A percentile compares a stretch with the other conserved stretches of the same genome.
These are phyloP conservation scores for Umimayanthus chanpuru DNA, from an alignment of 92 coral and sea anemone genomes.

Conservation along the genomic window DNA sequence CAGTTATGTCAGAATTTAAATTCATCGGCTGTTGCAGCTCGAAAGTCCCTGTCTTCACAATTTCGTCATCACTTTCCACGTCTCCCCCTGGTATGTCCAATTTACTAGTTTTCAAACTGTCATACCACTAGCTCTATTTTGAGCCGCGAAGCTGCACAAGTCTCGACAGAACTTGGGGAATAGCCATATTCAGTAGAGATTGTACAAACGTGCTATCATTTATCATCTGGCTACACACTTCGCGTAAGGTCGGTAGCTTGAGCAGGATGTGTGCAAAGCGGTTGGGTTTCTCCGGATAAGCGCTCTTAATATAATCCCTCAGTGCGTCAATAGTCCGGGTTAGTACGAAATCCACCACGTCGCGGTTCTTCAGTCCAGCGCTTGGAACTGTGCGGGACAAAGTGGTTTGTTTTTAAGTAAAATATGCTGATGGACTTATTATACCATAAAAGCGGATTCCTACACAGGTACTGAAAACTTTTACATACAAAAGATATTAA, in stretches of 20 bases:
- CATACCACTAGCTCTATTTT: neutral
- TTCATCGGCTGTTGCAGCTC: too few species aligned
- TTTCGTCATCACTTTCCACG: neutral
- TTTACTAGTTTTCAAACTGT: neutral
- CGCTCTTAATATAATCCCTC: conserved; percentile 90
- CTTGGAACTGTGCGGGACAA: conserved; percentile 62
- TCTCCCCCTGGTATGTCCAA: neutral
- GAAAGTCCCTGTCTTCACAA: too few species aligned
- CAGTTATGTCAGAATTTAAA: too few species aligned
- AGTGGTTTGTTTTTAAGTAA: neutral
- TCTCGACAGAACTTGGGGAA: conserved; percentile 78
- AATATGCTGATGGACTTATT: neutral
- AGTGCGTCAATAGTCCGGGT: conserved; percentile 87
- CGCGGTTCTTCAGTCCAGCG: conserved; percentile 83
- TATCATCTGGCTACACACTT: conserved; percentile 80
- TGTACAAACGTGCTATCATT: conserved; percentile 86
- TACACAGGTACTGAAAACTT: too few species aligned
- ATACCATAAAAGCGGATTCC: too few species aligned
- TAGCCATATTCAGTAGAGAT: conserved; percentile 83
- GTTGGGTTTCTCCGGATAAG: conserved; percentile 96
- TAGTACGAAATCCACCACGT: conserved; percentile 79
- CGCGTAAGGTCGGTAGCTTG: conserved; percentile 88
- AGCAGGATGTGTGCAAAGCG: conserved; percentile 94
- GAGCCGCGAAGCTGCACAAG: conserved; percentile 52
- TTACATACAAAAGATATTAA: too few species aligned